These are phyloP conservation scores for Dicranocentrus wangi DNA, from an alignment of 2,888 invertebrate genomes.

Conservation along the genomic window DNA sequence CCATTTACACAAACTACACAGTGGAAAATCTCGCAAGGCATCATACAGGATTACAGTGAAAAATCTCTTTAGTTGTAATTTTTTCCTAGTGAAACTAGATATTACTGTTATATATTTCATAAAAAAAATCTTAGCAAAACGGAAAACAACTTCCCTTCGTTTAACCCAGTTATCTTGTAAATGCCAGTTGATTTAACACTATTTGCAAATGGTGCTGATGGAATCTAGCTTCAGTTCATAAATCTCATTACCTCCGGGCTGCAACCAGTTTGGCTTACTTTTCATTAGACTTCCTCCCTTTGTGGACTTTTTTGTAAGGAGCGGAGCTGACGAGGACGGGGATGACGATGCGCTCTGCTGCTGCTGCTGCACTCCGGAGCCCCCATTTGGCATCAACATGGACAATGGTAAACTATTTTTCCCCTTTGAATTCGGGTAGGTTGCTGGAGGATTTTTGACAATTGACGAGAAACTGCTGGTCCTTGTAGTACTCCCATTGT, in stretches of 20 bases:
- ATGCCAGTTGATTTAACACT: too few relatives aligned
- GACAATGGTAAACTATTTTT: conserved; percentile 36
- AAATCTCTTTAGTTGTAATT: too few relatives aligned
- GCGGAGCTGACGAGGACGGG: conserved; percentile 13
- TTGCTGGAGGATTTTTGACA: conserved; percentile 26
- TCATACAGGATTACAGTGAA: too few relatives aligned
- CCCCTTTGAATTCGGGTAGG: conserved; percentile 21
- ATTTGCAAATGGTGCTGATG: conserved; percentile 77
- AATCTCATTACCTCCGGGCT: conserved; percentile 75
- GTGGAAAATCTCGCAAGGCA: too few relatives aligned
- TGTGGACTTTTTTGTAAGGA: conserved; percentile 22
- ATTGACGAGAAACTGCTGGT: conserved; percentile 47
- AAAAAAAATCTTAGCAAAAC: too few relatives aligned
- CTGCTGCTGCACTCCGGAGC: not conserved
- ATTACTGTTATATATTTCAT: too few relatives aligned
- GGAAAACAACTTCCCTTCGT: too few relatives aligned
- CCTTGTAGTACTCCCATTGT: conserved; percentile 22
- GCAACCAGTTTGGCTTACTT: conserved; percentile 71
- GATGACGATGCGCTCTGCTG: conserved; percentile 20
- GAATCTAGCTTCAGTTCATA: conserved; percentile 76
- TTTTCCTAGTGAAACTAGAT: too few relatives aligned
- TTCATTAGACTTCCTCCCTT: conserved; percentile 45
- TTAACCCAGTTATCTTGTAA: too few relatives aligned
- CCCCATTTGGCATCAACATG: not conserved
- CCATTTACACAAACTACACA: too few relatives aligned